Evolutionary conservation across 2,113 vertebrate species (phyloP).

Genomic region (Actenoides hombroni): DNA sequence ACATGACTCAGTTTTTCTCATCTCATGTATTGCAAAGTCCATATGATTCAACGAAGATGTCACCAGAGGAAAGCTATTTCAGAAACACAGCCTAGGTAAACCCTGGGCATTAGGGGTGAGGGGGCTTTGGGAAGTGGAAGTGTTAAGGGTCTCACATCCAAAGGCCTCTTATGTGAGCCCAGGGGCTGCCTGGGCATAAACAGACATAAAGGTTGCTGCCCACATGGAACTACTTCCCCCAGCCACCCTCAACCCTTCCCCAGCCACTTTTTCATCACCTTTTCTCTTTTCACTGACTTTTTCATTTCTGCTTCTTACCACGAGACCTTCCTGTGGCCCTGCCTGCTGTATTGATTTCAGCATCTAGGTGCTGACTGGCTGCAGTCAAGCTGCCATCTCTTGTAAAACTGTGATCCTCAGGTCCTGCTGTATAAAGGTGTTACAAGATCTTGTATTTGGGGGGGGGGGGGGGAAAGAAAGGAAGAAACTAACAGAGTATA

Average conservation of each 20-base stretch:
- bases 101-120: not conserved
- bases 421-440: not conserved
- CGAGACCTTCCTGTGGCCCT: rapidly evolving
- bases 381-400: not conserved
- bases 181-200: not conserved
- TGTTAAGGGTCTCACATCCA: not conserved
- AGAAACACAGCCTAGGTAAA: not conserved
- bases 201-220: not conserved
- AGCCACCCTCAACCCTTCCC: rapidly evolving
- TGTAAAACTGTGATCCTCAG: not conserved
- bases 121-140: not conserved
- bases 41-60: not conserved
- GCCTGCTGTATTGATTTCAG: not conserved
- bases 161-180: not conserved
- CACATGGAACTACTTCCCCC: not conserved
- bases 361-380: not conserved
- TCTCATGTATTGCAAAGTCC: not conserved
- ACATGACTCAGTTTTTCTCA: rapidly evolving
- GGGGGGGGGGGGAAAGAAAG: not conserved
- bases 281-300: not conserved
- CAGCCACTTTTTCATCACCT: not conserved
- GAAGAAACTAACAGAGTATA: not conserved
- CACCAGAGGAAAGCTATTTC: not conserved
- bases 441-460: not conserved
- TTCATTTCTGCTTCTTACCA: not conserved